These are phyloP conservation scores for Meriones psammophilus DNA, from an alignment of 2,797 vertebrate genomes.

Conservation along the genomic window DNA sequence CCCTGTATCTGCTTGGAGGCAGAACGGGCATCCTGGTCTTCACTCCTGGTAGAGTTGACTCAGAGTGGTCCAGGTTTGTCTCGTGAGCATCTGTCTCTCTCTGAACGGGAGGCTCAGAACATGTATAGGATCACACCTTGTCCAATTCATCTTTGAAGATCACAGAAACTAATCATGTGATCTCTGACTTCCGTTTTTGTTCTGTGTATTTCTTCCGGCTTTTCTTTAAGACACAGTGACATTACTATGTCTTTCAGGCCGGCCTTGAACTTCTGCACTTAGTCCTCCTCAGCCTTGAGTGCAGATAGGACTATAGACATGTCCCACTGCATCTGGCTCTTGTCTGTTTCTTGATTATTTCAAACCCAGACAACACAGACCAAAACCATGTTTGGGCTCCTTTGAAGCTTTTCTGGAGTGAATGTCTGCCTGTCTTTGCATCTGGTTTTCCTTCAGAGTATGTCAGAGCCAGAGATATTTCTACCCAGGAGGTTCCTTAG, in stretches of 20 bases:
- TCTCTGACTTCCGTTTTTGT: not conserved
- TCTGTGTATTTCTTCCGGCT: not conserved
- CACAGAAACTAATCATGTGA: not conserved
- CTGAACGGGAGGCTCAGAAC: not conserved
- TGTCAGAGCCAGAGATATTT: not conserved
- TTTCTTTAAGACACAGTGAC: not conserved
- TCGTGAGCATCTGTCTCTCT: not conserved
- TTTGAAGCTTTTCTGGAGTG: not conserved
- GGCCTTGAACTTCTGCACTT: not conserved
- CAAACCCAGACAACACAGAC: constrained; percentile 9
- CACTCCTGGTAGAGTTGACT: not conserved
- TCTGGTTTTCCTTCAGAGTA: constrained; percentile 24
- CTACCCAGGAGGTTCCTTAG: constrained; percentile 16
- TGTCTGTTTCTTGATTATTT: constrained; percentile 64
- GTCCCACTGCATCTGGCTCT: rapidly evolving
- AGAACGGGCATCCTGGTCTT: not conserved
- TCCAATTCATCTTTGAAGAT: not conserved
- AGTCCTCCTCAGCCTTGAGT: not conserved
- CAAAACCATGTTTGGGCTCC: constrained; percentile 2
- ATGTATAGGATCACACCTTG: not conserved
- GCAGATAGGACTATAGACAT: not conserved
- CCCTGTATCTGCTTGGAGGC: not conserved
- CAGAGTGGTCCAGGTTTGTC: not conserved
- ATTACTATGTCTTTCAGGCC: not conserved
- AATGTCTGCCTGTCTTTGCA: not conserved